Evolutionary conservation across 2,888 invertebrate species (phyloP), one percentile per base, ranked within the genome.

Genomic region (Periphyllus acericola): DNA sequence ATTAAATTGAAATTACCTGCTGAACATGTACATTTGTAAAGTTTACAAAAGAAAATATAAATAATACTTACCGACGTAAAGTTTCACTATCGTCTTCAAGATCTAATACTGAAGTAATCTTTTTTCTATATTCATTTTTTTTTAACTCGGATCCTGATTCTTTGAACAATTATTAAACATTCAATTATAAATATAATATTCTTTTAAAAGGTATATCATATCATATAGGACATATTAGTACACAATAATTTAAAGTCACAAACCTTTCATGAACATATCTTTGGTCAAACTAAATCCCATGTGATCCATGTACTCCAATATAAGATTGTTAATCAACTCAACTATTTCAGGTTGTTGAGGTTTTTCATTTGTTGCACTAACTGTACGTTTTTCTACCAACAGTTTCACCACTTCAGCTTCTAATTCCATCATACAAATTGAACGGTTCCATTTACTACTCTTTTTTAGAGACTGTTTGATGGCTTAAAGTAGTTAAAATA

Each of bases 51-150:
- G 0, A 46, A 76, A 40, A 75, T 40, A 14, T 46, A 14, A 11
- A 3, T 46, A 46, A 40, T 52, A 55, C 86, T 71, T 55, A 86
- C 79, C 72, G 14, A 3, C 34, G 3, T 36, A 71, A 68, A 36
- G 86, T 71, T 79, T 79, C 52, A 78, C 79, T 25, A 29, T n/a
- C 79, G 36, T 86, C 86, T 86, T 86, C 79, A 14, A 86, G 78
- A 34, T 40, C 36, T 71, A 86, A 71, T 86, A 34, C 19, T 79
- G 79, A 71, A 36, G 79, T 55, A 3, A 86, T 86, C 6, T 79
- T 36, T 40, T 86, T 72, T 21, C 86, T 29, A 52, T 29, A 52
- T 29, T 17, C 21, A 52, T 72, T 79, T 19, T 9, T 14, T 14
- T 55, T 72, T 0, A 71, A 52, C 14, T 86, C 52, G 0, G 79